These are phyloP conservation scores for Oreamnos americanus DNA, from an alignment of 2,113 vertebrate genomes.

Conservation along the genomic window DNA sequence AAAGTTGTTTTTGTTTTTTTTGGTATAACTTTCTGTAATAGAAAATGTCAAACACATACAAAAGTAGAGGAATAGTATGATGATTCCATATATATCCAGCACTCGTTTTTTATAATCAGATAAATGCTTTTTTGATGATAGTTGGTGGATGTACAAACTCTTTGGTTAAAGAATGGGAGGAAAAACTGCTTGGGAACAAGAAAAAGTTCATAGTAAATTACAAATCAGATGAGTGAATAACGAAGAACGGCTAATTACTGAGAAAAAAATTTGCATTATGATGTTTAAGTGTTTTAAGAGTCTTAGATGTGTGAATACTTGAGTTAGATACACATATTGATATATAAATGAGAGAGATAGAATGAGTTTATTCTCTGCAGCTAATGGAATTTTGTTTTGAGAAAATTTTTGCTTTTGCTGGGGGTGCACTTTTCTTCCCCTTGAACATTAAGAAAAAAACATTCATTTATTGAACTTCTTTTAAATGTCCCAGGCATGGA, in stretches of 20 bases:
- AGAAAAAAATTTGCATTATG: neutral
- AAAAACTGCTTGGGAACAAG: neutral
- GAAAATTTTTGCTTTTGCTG: neutral
- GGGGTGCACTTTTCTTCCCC: neutral
- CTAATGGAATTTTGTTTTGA: neutral
- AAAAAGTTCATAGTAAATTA: neutral
- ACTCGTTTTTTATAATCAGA: neutral
- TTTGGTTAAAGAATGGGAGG: neutral
- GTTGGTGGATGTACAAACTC: neutral
- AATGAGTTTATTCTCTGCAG: neutral
- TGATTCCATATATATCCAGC: neutral
- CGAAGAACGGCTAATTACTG: neutral
- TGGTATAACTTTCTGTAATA: neutral
- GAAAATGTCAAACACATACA: neutral
- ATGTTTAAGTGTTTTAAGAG: neutral
- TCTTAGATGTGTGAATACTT: neutral
- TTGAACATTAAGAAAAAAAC: neutral
- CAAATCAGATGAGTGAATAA: neutral
- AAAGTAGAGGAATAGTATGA: neutral
- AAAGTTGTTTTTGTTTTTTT: neutral
- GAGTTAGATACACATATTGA: neutral
- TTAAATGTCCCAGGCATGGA: neutral
- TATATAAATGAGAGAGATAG: neutral
- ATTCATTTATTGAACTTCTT: neutral
- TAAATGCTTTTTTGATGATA: constrained; percentile 9